These are phyloP conservation scores for Poliocrania exsul DNA, from an alignment of 2,797 vertebrate genomes.

Conservation along the genomic window DNA sequence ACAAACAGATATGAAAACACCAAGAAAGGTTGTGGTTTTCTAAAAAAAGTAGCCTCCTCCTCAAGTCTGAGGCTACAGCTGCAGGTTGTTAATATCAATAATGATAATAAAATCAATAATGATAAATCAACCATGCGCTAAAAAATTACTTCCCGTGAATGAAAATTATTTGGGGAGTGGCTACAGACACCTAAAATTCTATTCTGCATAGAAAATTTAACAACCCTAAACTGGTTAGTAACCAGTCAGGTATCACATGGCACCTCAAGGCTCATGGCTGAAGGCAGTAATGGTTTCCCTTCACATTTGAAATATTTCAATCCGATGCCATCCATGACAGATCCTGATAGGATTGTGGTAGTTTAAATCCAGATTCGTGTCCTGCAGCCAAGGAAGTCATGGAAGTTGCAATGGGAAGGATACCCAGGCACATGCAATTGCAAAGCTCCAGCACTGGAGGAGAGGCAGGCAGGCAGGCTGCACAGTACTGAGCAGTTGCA, in stretches of 20 bases:
- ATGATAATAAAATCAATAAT: not conserved
- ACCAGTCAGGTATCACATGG: not conserved
- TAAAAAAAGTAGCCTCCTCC: not conserved
- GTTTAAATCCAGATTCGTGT: too few species aligned
- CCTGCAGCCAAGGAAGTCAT: not conserved
- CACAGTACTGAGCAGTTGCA: not conserved
- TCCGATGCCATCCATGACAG: not conserved
- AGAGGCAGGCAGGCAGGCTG: not conserved
- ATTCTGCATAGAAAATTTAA: not conserved
- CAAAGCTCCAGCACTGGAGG: not conserved
- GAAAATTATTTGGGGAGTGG: not conserved
- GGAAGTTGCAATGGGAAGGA: not conserved
- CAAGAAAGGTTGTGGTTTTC: not conserved
- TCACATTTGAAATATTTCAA: not conserved
- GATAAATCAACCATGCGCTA: not conserved
- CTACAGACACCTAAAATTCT: not conserved
- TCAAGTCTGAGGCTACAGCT: not conserved
- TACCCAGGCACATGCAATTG: accelerated
- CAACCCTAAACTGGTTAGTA: not conserved
- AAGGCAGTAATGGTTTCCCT: not conserved
- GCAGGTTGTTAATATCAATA: not conserved
- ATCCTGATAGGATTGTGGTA: too few species aligned
- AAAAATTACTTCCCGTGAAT: not conserved
- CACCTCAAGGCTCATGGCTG: not conserved
- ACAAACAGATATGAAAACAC: not conserved